Percentiles rank a stretch among this genome's conserved stretches.
Conservation (phyloP, 2,888 invertebrate genomes). For the Clanis bilineata region DNA sequence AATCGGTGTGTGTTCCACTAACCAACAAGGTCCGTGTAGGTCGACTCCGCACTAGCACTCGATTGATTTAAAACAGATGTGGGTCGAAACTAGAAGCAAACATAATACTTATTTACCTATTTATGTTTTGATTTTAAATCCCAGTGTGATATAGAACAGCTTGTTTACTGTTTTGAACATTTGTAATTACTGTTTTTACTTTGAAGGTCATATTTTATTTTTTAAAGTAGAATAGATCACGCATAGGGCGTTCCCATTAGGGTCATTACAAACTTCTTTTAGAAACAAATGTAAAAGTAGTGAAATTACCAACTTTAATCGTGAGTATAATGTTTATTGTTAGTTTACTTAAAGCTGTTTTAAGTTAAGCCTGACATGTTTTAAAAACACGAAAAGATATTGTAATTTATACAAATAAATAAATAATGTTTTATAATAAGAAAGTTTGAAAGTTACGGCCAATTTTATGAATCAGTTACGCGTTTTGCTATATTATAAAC, state of each 20-base stretch:
- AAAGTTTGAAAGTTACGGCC: not conserved
- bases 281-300: not conserved
- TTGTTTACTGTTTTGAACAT: not conserved
- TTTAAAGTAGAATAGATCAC: not conserved
- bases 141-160: not conserved
- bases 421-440: not conserved
- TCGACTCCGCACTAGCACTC: slow-evolving; percentile 31
- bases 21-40: slow-evolving; percentile 62
- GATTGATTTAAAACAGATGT: slow-evolving; percentile 26
- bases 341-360: not conserved
- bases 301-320: not conserved
- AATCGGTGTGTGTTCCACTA: slow-evolving; percentile 51
- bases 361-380: not conserved
- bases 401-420: not conserved
- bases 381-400: not conserved
- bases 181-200: not conserved
- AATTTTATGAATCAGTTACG: slow-evolving; percentile 7
- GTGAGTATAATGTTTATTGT: not conserved
- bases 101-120: slow-evolving; percentile 13
- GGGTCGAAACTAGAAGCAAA: slow-evolving; percentile 28
- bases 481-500: slow-evolving; percentile 5
- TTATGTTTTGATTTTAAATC: not conserved
- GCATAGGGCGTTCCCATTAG: not conserved
- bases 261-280: not conserved
- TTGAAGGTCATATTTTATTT: not conserved